Conservation (phyloP, 2,797 vertebrate species). For the Pteronotus mesoamericanus region DNA sequence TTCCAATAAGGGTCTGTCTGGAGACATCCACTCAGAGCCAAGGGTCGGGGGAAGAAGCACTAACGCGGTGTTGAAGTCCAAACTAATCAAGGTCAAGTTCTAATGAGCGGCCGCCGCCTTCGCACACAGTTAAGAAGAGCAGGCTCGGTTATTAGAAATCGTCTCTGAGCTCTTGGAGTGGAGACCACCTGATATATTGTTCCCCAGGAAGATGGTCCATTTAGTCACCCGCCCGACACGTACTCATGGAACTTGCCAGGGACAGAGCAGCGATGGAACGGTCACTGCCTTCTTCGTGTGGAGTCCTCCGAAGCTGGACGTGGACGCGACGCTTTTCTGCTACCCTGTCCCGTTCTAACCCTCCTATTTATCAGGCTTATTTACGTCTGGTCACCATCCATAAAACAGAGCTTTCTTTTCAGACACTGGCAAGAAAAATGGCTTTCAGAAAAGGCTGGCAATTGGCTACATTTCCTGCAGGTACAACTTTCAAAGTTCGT, state of each 20-base stretch:
- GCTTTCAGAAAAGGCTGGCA: not conserved
- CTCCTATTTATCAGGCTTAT: not conserved
- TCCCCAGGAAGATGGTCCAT: not conserved
- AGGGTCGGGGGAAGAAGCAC: accelerated
- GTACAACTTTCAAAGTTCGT: not conserved
- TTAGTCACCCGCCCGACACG: not conserved
- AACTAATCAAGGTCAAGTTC: not conserved
- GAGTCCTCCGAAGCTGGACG: not conserved
- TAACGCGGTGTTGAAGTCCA: not conserved
- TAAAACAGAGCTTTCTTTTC: not conserved
- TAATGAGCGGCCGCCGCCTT: not conserved
- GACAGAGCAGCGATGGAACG: not conserved
- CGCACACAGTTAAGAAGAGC: not conserved
- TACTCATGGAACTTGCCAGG: not conserved
- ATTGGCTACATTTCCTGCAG: conserved; percentile 22
- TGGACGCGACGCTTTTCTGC: not conserved
- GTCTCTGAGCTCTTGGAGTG: not conserved
- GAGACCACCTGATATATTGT: not conserved
- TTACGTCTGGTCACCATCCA: not conserved
- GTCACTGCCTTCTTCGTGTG: not conserved
- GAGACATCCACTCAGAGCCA: not conserved
- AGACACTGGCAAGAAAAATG: not conserved
- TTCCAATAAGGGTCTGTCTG: not conserved
- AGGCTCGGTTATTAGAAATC: not conserved
- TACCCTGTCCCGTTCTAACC: not conserved